phyloP scores from a whole-genome alignment of 2,797 vertebrate genomes.

The Triplophysa bombifrons region DNA sequence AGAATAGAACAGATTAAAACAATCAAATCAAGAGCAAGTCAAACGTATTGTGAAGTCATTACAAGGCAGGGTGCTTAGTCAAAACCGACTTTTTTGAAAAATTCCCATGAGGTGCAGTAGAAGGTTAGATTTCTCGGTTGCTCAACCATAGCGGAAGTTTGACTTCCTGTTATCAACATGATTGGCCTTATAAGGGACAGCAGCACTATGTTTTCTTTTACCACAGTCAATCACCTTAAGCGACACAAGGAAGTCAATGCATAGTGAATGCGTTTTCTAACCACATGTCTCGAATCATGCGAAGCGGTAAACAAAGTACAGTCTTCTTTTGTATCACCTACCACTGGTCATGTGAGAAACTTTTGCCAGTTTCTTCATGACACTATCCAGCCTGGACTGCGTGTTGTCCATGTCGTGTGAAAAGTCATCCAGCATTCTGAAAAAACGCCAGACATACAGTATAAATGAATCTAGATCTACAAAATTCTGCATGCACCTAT shows the following conservation, averaged over 20 bases:
- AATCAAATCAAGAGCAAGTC: no score
- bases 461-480: background rate
- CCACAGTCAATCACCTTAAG: no score
- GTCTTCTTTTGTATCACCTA: slow-evolving; percentile 69
- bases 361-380: slow-evolving; percentile 98
- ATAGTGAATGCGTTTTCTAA: background rate
- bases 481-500: background rate
- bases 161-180: slow-evolving; percentile 49
- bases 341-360: slow-evolving; percentile 99
- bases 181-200: slow-evolving; percentile 48
- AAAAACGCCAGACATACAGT: slow-evolving; percentile 40
- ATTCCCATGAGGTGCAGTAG: background rate
- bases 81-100: background rate
- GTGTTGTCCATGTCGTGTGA: slow-evolving; percentile 92
- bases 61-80: background rate
- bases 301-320: background rate
- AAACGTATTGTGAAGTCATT: background rate
- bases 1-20: background rate
- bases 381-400: slow-evolving; percentile 93
- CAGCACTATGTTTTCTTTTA: no score
- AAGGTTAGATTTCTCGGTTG: slow-evolving; percentile 34
- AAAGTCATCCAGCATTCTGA: slow-evolving; percentile 96
- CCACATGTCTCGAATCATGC: background rate
- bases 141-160: slow-evolving; percentile 5
- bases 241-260: no score